phyloP scores from a whole-genome alignment of 2,888 invertebrate species.

The Heliconius ismenius region DNA sequence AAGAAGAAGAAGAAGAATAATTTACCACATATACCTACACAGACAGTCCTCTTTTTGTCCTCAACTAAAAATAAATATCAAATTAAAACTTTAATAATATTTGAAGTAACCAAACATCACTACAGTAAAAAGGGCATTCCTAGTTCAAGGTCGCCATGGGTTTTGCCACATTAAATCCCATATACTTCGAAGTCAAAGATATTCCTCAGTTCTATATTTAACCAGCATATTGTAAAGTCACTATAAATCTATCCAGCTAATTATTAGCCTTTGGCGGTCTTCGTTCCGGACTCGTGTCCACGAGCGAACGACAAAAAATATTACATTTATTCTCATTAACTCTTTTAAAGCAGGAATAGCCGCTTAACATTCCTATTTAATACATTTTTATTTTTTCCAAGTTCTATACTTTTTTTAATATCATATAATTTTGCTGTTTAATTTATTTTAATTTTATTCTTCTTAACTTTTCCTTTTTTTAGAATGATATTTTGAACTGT shows the following conservation, averaged over 20 bases:
- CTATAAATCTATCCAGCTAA: slow-evolving; percentile 71
- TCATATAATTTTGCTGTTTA: neutral
- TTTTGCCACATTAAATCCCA: slow-evolving; percentile 22
- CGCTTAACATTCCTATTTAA: neutral
- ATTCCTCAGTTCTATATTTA: slow-evolving; percentile 56
- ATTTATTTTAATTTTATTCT: no score
- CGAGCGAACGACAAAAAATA: slow-evolving; percentile 27
- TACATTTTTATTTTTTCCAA: neutral
- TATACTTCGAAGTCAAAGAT: slow-evolving; percentile 45
- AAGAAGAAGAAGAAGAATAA: no score
- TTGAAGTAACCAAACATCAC: neutral
- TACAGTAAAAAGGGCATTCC: neutral
- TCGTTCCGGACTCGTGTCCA: slow-evolving; percentile 53
- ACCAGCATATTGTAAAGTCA: slow-evolving; percentile 53
- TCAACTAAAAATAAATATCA: no score
- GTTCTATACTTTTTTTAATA: neutral
- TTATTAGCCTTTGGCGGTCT: slow-evolving; percentile 64
- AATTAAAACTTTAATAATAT: no score
- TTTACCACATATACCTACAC: no score
- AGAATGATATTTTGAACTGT: no score
- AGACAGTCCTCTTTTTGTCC: no score
- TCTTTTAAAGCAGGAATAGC: neutral
- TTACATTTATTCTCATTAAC: neutral
- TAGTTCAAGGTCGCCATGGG: neutral
- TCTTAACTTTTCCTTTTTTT: neutral